Base-by-base conservation (phyloP, 92 coral and sea anemone genomes). In the Phenganax subtilis region DNA sequence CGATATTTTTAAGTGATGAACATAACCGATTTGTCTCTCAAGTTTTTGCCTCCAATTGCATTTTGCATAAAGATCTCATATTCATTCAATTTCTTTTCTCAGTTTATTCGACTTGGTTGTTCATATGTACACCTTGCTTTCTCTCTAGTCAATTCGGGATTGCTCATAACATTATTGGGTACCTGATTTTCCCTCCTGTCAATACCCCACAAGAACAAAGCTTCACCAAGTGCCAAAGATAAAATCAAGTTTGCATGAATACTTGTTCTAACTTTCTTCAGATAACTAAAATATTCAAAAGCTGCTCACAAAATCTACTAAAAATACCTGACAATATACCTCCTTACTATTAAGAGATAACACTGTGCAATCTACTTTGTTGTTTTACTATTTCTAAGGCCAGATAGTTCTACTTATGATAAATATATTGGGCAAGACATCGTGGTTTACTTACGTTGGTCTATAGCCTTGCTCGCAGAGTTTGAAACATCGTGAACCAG, bases 161-260 rank as follows among this genome's bases (percentile, higher is more conserved):
- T 37, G 47, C 5, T 37, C 47, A 37, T 37, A 80, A 66, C 9
- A 12, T 7, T 57, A 15, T 53, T 6, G 72, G 61, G 12, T 56
- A 93, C 97, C 93, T 89, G 80, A 29, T 89, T 87, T n/a, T 74
- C 86, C 12, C 96, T 91, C 77, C 91, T 92, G 80, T 88, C 88
- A 76, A 93, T 87, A 4, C 98, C 98, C 84, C 92, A 93, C 86
- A 93, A 76, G 78, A 93, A 93, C 51, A 93, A 82, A 37, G 91
- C 71, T 55, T 93, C 97, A n/a, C 94, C 98, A 15, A 93, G 79
- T 58, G 93, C 90, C 37, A 93, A 85, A 11, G 97, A 88, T 72
- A 93, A 75, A 29, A 93, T 87, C 67, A 93, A 86, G 85, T 93
- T 93, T 84, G 87, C 84, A 87, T 93, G 97, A 56, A 93, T 90